Base-by-base conservation (phyloP, 2,113 vertebrate genomes). In the Cheilinus undulatus region DNA sequence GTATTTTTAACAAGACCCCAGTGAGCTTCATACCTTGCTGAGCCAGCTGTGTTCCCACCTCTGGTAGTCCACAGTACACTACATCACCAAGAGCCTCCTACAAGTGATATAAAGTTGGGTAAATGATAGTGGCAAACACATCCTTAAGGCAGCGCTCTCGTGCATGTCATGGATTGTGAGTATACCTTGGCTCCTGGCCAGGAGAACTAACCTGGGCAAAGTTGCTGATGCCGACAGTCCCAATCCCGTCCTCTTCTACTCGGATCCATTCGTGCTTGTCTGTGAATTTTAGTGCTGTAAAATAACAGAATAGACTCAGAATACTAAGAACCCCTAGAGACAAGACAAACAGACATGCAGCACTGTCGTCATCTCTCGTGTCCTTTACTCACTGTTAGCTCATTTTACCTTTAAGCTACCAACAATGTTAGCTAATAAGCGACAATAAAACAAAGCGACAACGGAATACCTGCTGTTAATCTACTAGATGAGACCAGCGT, bases 251-350 rank as follows among this genome's bases (percentile, higher is more conserved):
- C 65, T 97, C 95, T 86, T 96, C 95, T 84, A 97, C 94, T 11
- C 95, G 93, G 79, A 99, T 66, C 97, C 97, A 99, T 82, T 99
- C 97, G 22, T 99, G 97, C 78, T 98, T 99, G 90, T 99, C 97
- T 92, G 97, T 99, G 92, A 95, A 99, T 90, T 95, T 97, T 63
- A 97, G 95, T 61, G 94, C 97, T 99, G 84, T 50, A 93, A 92
- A 23, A 90, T 61, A 92, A 90, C 56, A 93, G 3, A 80, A 91
- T 10, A 76, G 5, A 42, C 32, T n/a, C n/a, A n/a, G n/a, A n/a
- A n/a, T n/a, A n/a, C n/a, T n/a, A n/a, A n/a, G n/a, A n/a, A n/a
- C n/a, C n/a, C n/a, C n/a, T n/a, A n/a, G n/a, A n/a, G n/a, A 51
- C 12, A n/a, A 34, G 45, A 27, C 36, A 64, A 15, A 22, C 15